Evolutionary conservation across 2,888 invertebrate species (phyloP), one percentile per base, ranked within the genome.

Genomic region (Calameuta idolon): DNA sequence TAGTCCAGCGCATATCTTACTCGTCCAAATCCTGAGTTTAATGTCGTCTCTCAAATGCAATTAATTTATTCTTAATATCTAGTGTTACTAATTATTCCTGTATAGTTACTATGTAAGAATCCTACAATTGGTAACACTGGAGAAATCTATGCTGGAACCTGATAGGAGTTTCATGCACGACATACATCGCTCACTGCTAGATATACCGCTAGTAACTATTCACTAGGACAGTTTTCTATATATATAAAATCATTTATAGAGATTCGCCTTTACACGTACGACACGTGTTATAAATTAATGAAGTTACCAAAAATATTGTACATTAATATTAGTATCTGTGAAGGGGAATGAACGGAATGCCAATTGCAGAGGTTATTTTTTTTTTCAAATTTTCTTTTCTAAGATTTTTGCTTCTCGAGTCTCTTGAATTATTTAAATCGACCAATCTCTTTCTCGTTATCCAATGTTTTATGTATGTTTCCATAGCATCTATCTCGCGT

Each of bases 1-100:
- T 82, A 78, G 84, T 84, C 81, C 83, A 83, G 81, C 81, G 79
- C 79, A 83, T 81, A 23, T 55, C 9, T 55, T 55, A 55, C 15
- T 23, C 23, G 9, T 55, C 1, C 55, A 15, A 9, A 23, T 55
- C 23, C 23, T 55, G 23, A 5, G 5, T 23, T 55, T 9, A 55
- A 55, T 15, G 2, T 23, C 55, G 5, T 23, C 23, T 55, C 23
- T 55, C 23, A 55, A 55, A 1, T 2, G 23, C 23, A 9, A 9
- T 1, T 55, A 1, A 23, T 55, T 55, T 9, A 55, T 23, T 23
- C 23, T 55, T 9, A 55, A 55, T 55, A 5, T 23, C 55, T 9
- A 55, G 9, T 23, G 9, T 9, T 23, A 55, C 9, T 55, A 55
- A 55, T 55, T 55, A 55, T 55, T 23, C 23, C 23, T 55, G 9